Base-by-base conservation (phyloP, 2,888 invertebrate genomes). In the Orchesellides sinensis region DNA sequence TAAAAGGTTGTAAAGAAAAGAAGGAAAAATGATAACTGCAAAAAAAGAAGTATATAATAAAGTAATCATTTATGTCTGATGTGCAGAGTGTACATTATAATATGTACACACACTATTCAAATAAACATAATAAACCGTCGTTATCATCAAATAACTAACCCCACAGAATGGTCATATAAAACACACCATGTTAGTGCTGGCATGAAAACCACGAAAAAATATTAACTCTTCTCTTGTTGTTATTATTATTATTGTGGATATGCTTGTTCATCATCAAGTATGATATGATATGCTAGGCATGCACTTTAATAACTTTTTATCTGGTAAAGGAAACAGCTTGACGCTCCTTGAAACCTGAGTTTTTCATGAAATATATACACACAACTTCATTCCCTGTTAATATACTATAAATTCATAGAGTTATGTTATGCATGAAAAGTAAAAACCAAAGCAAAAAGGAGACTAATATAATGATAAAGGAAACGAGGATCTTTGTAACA, bases 281-380 rank as follows among this genome's bases (percentile, higher is more conserved):
- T n/a, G n/a, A n/a, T n/a, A 14, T 59, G 8, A 32, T 59, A 59
- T 56, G 35, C 47, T 54, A 47, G 66, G 47, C 40, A 56, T 49
- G 29, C 75, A 54, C 54, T 78, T 74, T 59, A 66, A 45, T 56
- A 78, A 61, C 56, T 25, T 47, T 78, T 69, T 49, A 17, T 47
- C 40, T 47, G 59, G 25, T 32, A 52, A 29, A 78, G 69, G 78
- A 78, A 69, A 78, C 69, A 77, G 68, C 68, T 77, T 66, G 65
- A 65, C 52, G 52, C 74, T 74, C 65, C 47, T 49, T 45, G 73
- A 73, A 73, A 73, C 63, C 61, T 73, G 73, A 73, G 73, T 32
- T 32, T 56, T 21, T 52, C 52, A 52, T 52, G 19, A 52, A 21
- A 52, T 52, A 52, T 52, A 21, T 19, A 6, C 52, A 52, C 6